Conservation (phyloP, 2,113 vertebrate genomes). For the Myiozetetes cayanensis region DNA sequence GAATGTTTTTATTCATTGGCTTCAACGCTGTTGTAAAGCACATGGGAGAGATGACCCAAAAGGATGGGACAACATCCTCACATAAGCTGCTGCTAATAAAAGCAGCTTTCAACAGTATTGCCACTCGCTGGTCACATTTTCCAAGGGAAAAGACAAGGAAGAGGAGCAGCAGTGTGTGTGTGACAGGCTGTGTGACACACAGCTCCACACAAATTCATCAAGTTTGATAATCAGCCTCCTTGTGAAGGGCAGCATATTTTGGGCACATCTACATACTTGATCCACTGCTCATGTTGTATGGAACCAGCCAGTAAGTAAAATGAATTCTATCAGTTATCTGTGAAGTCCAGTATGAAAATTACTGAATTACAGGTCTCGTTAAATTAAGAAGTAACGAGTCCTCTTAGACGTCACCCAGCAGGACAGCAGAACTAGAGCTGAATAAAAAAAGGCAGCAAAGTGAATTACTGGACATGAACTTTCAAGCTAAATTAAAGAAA, state of each 20-base stretch:
- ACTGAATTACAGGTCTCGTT: neutral
- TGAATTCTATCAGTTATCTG: neutral
- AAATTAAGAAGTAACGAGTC: neutral
- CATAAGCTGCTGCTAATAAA: slow-evolving; percentile 16
- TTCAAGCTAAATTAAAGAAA: neutral
- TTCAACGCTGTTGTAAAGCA: neutral
- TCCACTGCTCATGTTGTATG: neutral
- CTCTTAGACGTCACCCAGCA: neutral
- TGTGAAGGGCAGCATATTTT: neutral
- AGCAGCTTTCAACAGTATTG: slow-evolving; percentile 4
- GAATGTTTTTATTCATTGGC: slow-evolving; percentile 57
- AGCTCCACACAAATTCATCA: neutral
- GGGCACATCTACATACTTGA: neutral
- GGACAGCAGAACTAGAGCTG: fast-evolving
- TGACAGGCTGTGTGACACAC: neutral
- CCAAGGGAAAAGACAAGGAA: neutral
- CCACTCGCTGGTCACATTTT: slow-evolving; percentile 12
- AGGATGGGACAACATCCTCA: neutral
- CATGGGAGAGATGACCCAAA: slow-evolving; percentile 39
- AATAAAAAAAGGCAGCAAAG: neutral
- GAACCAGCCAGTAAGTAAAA: neutral
- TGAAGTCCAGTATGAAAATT: neutral
- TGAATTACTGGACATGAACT: neutral
- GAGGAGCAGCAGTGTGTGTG: neutral
- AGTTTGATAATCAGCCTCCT: neutral